Percentiles rank a stretch among this genome's conserved stretches.
These are phyloP conservation scores for Zeugodacus cucurbitae DNA, from an alignment of 1,140 invertebrate species.

Conservation along the genomic window DNA sequence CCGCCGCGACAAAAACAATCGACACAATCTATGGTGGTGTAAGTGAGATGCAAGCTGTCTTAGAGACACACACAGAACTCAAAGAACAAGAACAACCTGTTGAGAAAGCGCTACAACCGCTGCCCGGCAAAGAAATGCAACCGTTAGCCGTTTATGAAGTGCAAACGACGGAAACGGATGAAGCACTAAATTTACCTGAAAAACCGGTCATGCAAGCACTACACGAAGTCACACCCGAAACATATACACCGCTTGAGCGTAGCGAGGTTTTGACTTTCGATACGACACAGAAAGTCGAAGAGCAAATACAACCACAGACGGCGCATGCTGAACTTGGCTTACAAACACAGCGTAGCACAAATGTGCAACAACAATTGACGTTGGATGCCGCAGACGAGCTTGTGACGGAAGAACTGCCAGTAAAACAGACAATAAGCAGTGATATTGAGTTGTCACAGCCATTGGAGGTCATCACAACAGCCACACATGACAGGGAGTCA, in stretches of 20 bases:
- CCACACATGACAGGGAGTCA: conserved; percentile 51
- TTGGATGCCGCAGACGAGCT: conserved; percentile 20
- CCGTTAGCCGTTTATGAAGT: conserved; percentile 53
- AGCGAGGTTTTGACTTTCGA: conserved; percentile 48
- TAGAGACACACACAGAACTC: background rate
- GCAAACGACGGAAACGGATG: conserved; percentile 49
- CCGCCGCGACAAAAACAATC: background rate
- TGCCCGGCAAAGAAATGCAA: background rate
- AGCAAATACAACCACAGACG: conserved; percentile 45
- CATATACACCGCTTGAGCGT: conserved; percentile 47
- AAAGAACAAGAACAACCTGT: background rate
- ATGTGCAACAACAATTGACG: conserved; percentile 47
- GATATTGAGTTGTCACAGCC: conserved; percentile 48
- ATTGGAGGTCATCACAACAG: conserved; percentile 46
- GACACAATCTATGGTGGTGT: background rate
- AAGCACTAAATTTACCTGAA: conserved; percentile 28
- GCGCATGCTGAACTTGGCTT: conserved; percentile 48
- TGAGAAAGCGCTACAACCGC: conserved; percentile 39
- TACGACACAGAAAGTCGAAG: conserved; percentile 34
- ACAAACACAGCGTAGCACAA: conserved; percentile 44
- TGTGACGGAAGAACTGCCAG: conserved; percentile 41
- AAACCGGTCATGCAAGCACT: background rate
- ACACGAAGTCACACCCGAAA: conserved; percentile 44
- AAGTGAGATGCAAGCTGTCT: background rate
- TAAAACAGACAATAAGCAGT: conserved; percentile 21